A percentile compares a stretch with the other conserved stretches of the same genome.
Conservation (phyloP, 1,140 invertebrate species). For the Antheraea pernyi region DNA sequence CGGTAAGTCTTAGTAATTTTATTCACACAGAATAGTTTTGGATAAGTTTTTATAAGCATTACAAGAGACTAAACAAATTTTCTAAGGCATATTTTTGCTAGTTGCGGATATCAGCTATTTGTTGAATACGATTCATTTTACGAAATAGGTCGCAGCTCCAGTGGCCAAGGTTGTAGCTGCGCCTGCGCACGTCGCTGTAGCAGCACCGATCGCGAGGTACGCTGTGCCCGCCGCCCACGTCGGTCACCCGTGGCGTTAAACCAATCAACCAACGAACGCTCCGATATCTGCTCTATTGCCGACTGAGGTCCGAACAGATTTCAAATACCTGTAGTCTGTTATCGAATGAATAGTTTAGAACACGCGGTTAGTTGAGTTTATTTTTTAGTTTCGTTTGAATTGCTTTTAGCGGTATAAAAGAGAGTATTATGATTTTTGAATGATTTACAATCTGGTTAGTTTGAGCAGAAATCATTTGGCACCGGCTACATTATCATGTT, state of each 20-base stretch:
- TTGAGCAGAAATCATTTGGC: slow-evolving; percentile 22
- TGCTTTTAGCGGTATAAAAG: not conserved
- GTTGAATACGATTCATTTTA: too few relatives aligned
- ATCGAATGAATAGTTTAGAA: not conserved
- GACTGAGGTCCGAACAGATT: not conserved
- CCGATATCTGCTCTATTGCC: slow-evolving; percentile 11
- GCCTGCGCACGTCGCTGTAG: slow-evolving; percentile 66
- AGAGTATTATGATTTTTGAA: slow-evolving; percentile 14
- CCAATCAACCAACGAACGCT: not conserved
- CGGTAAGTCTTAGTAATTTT: slow-evolving; percentile 37
- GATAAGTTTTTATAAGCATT: too few relatives aligned
- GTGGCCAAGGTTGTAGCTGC: slow-evolving; percentile 54
- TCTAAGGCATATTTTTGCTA: too few relatives aligned
- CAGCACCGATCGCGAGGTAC: slow-evolving; percentile 46
- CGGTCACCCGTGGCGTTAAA: slow-evolving; percentile 64
- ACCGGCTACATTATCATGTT: not conserved
- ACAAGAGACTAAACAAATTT: too few relatives aligned
- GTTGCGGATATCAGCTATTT: too few relatives aligned
- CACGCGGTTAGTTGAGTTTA: slow-evolving; percentile 40
- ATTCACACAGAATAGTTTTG: too few relatives aligned
- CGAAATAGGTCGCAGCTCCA: slow-evolving; percentile 40
- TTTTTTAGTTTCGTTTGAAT: not conserved
- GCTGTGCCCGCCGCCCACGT: slow-evolving; percentile 42
- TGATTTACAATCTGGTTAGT: slow-evolving; percentile 16
- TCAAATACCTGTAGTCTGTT: slow-evolving; percentile 6